Base-by-base conservation (phyloP, 2,113 vertebrate species). In the Lanius collurio region DNA sequence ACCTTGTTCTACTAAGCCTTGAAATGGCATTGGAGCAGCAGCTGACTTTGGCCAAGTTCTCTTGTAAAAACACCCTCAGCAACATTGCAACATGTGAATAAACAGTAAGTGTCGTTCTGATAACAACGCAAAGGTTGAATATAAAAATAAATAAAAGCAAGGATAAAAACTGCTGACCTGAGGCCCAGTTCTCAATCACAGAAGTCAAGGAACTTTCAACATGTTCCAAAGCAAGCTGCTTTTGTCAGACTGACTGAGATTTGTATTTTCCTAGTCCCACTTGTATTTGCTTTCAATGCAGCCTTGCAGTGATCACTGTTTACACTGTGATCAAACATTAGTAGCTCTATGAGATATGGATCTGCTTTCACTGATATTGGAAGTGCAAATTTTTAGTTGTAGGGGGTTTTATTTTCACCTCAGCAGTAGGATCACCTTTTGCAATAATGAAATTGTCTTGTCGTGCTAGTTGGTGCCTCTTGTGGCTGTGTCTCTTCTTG, bases 111-210 rank as follows among this genome's bases (percentile, higher is more conserved):
- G 86, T 87, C 50, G 8, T 78, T 89, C 86, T 73, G 79, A 74
- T 83, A 94, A 91, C 64, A 89, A 30, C 0, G 0, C 49, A 68
- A 78, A 90, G 65, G 88, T 87, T 39, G 13, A 81, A 64, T 84
- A 80, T 93, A 89, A 94, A 95, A 90, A 81, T 95, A 93, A 95
- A 92, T 60, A 89, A 92, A 96, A 89, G n/a, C 52, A 94, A 92
- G 53, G 73, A 57, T 84, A 82, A 89, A 89, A 92, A 46, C 79
- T 89, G 56, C 65, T 95, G 88, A 89, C 73, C 64, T 33, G 73
- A 81, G 41, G 68, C 60, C 23, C 26, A 39, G 41, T 95, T 63
- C 49, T 88, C 47, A 52, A 9, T 80, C 62, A 35, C 22, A 44
- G n/a, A 83, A 90, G 52, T 83, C 47, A 35, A 30, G 44, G 31